Base-by-base conservation (phyloP, 2,888 invertebrate species). In the Mesochorus sp. region DNA sequence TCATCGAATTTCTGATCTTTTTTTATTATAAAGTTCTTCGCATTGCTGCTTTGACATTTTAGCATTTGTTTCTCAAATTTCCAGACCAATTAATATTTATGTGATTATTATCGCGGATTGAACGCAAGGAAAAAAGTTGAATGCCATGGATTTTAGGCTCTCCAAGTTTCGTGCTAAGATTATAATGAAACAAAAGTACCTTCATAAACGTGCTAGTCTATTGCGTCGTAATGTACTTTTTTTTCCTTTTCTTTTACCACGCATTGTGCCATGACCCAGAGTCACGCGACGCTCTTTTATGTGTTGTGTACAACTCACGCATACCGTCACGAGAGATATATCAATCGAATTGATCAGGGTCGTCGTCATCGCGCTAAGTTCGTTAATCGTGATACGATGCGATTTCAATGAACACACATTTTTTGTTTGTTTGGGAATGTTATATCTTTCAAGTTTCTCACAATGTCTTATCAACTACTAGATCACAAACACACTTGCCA, bases 281-380 rank as follows among this genome's bases (percentile, higher is more conserved):
- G 71, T 68, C 79, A 76, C 76, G 76, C 76, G 42, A 59, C 28
- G 49, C 64, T 55, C 39, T 55, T 28, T 59, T 66, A 57, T 66
- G 44, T 61, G n/a, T 4, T 1, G 8, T 12, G 14, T 28, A 3
- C 26, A 51, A 28, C 12, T 24, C 59, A 72, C 76, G 62, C 77
- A 72, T 62, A 61, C 57, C 39, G 73, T 68, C 76, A 75, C 78
- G 80, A 70, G 76, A 73, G 57, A 72, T 19, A 17, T 31, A 37
- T n/a, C 19, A n/a, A n/a, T 19, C 24, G 28, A 17, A 17, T 24
- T 26, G 8, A 62, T 44, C 14, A 17, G 37, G 26, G 57, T 12
- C 72, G 51, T 55, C 49, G 66, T 47, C 47, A 64, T 73, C 24
- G 6, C 21, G 3, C 19, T 8, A 26, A 10, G 12, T 57, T 53